Conservation (phyloP, 2,888 invertebrate genomes). For the Spodoptera exigua region DNA sequence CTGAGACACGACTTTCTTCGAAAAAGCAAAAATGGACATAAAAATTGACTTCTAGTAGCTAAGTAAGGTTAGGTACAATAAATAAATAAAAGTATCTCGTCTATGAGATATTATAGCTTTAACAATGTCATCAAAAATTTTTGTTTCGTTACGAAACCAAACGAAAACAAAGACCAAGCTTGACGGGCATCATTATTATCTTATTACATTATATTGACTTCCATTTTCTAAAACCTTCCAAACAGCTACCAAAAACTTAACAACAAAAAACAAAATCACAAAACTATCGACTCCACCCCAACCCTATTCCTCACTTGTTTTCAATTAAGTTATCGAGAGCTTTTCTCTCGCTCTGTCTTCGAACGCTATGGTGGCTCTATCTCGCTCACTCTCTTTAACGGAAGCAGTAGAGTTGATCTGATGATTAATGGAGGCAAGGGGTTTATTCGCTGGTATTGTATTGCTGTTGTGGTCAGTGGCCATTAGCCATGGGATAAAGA, state of each 20-base stretch:
- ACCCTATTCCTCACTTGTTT: slow-evolving; percentile 72
- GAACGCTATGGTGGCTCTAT: slow-evolving; percentile 39
- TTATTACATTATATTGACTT: no score
- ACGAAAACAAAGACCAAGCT: no score
- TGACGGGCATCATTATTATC: no score
- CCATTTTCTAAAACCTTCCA: no score
- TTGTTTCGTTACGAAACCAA: no score
- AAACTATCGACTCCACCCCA: slow-evolving; percentile 51
- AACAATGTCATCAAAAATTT: no score
- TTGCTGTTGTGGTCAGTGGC: slow-evolving; percentile 44
- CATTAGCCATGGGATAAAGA: slow-evolving; percentile 44
- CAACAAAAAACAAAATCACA: slow-evolving; percentile 1
- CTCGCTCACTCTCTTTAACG: slow-evolving; percentile 72
- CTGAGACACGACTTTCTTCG: no score
- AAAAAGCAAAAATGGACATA: no score
- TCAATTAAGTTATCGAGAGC: slow-evolving; percentile 85
- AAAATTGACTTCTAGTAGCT: no score
- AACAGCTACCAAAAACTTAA: background rate
- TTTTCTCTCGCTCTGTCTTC: slow-evolving; percentile 60
- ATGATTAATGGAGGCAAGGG: slow-evolving; percentile 81
- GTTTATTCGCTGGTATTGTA: slow-evolving; percentile 60
- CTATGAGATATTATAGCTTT: no score
- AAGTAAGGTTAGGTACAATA: no score
- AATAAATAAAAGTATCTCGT: no score
- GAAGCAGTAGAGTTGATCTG: slow-evolving; percentile 80